Percentiles rank a stretch among this genome's conserved stretches.
phyloP scores from a whole-genome alignment of 2,113 vertebrate species.

The Numenius arquata region DNA sequence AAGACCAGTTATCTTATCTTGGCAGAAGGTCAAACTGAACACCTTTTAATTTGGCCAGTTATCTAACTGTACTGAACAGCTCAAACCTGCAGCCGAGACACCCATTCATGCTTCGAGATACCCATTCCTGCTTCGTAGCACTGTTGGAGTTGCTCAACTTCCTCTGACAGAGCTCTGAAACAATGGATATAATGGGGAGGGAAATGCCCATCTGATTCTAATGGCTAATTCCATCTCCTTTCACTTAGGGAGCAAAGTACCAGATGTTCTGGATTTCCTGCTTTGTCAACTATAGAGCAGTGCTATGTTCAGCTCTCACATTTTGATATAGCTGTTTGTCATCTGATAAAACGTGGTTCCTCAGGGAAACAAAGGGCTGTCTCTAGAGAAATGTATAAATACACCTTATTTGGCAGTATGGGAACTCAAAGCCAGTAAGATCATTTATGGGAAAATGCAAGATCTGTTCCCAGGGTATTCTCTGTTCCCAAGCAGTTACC shows the following conservation, averaged over 20 bases:
- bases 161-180: constrained; percentile 11
- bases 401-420: not conserved
- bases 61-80: not conserved
- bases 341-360: not conserved
- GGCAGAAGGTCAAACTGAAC: not conserved
- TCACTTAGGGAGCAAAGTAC: not conserved
- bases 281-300: not conserved
- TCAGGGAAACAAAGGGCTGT: not conserved
- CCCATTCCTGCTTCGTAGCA: fast-evolving
- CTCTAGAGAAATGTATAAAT: not conserved
- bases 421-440: not conserved
- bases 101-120: no score
- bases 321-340: not conserved
- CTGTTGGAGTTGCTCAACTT: not conserved
- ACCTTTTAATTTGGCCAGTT: not conserved
- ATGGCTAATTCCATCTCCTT: not conserved
- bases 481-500: not conserved
- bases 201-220: not conserved
- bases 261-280: constrained; percentile 36
- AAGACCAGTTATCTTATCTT: not conserved
- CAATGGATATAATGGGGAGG: not conserved
- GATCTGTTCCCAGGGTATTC: not conserved
- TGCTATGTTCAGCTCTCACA: not conserved
- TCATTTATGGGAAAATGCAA: not conserved
- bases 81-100: not conserved